phyloP scores from a whole-genome alignment of 2,888 invertebrate genomes.

The Conops quadrifasciatus region DNA sequence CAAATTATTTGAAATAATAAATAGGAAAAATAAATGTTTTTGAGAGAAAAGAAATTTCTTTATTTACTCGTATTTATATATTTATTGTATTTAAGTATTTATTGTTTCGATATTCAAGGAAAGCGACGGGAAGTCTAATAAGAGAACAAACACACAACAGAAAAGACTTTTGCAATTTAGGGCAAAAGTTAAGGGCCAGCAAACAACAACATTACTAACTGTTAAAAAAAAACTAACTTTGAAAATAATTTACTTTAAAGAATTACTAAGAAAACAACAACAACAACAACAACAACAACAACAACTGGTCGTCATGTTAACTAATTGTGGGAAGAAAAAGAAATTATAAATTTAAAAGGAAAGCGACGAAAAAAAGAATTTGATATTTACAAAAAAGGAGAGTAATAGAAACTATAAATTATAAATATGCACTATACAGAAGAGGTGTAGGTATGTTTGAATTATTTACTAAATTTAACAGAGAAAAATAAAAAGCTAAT shows the following conservation, averaged over 20 bases:
- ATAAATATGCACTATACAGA: conserved; percentile 16
- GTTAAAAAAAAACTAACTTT: conserved; percentile 5
- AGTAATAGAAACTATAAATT: not conserved
- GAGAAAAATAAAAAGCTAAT: conserved; percentile 36
- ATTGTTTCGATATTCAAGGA: too few relatives aligned
- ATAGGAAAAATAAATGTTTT: not conserved
- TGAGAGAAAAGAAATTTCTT: not conserved
- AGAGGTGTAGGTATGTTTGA: conserved; percentile 14
- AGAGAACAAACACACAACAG: too few relatives aligned
- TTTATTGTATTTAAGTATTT: not conserved
- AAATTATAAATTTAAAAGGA: conserved; percentile 39
- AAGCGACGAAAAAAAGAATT: conserved; percentile 1
- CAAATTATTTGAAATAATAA: conserved; percentile 31
- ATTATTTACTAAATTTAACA: conserved; percentile 17
- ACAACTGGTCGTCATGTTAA: conserved; percentile 61
- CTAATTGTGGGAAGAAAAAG: conserved; percentile 47
- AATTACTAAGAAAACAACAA: conserved; percentile 35
- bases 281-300: conserved; percentile 40
- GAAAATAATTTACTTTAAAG: conserved; percentile 29
- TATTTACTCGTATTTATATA: not conserved
- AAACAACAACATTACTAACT: not conserved
- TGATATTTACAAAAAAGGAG: too few relatives aligned
- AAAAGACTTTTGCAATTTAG: too few relatives aligned
- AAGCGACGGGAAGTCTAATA: too few relatives aligned
- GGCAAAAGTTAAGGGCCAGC: conserved; percentile 1